Base-by-base conservation (phyloP, 2,113 vertebrate species). In the Drymodes brunneopygia region DNA sequence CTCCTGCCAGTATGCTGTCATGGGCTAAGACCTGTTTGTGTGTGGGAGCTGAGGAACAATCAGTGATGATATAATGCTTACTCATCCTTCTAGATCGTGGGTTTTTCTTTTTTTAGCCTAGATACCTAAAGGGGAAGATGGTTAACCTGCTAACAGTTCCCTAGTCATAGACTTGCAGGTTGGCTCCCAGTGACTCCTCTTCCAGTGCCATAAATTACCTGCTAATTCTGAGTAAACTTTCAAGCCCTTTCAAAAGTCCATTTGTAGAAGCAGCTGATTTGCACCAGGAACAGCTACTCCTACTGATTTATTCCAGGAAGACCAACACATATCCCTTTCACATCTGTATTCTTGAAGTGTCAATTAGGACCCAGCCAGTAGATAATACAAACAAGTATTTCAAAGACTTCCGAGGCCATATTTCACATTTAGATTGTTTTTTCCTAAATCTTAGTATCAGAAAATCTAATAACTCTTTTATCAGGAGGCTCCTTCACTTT, bases 21-120 rank as follows among this genome's bases (percentile, higher is more conserved):
- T 3, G 20, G 89, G 33, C 75, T 74, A 51, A 70, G 93, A 84
- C 90, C 90, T 92, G 56, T 86, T 94, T 86, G 48, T 53, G 85
- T 58, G 83, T 67, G 83, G 86, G 96, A 92, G 80, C 83, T 40
- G 80, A 94, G 81, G 92, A 92, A 88, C 92, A 94, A 93, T 78
- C 82, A 35, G 38, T 1, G 11, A 81, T 94, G 92, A 93, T 60
- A 92, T 18, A 90, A 88, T 64, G 53, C 90, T 95, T 86, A 84
- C 72, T 94, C 90, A 95, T 88, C 71, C 86, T 69, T 78, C 80
- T 21, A 70, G 25, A 86, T 83, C 0, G 14, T 47, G 64, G 47
- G n/a, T 2, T 85, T 91, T 85, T 75, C 72, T 84, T 81, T 66
- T 89, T 96, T 82, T 80, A 94, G 71, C 51, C n/a, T 29, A 22